Evolutionary conservation across 1,140 invertebrate species (phyloP).

Genomic region (Coenobita brevimanus): DNA sequence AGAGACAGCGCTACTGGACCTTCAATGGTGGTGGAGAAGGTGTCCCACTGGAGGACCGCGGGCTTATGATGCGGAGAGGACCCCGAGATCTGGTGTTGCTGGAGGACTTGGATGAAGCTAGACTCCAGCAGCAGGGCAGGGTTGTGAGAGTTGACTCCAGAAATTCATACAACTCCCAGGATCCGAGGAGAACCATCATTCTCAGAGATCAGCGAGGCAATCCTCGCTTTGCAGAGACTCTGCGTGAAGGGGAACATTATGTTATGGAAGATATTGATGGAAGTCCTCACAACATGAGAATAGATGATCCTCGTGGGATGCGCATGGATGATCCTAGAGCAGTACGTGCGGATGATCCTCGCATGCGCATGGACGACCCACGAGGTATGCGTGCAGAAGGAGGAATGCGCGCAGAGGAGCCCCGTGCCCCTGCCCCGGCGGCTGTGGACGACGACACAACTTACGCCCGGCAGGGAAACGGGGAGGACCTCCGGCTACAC

Average conservation of each 20-base stretch:
- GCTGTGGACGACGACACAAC: constrained; percentile 8
- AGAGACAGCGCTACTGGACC: constrained; percentile 81
- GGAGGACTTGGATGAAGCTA: constrained; percentile 71
- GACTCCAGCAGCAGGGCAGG: constrained; percentile 71
- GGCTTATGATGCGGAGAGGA: constrained; percentile 31
- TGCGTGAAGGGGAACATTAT: constrained; percentile 67
- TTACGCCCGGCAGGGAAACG: constrained; percentile 73
- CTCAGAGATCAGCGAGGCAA: constrained; percentile 61
- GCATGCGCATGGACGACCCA: constrained; percentile 41
- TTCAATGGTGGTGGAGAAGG: constrained; percentile 75
- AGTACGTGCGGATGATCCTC: constrained; percentile 35
- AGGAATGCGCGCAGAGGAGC: background rate
- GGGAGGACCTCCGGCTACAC: constrained; percentile 72
- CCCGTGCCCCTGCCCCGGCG: constrained; percentile 1
- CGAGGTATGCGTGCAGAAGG: constrained; percentile 26
- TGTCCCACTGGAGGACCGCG: constrained; percentile 70
- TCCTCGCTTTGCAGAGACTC: constrained; percentile 60
- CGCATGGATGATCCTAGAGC: constrained; percentile 40
- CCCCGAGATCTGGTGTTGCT: constrained; percentile 54
- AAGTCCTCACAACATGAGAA: constrained; percentile 39
- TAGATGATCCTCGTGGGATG: constrained; percentile 42
- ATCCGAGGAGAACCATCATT: constrained; percentile 59
- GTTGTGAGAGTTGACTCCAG: constrained; percentile 71
- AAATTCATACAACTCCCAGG: constrained; percentile 44
- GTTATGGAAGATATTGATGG: constrained; percentile 67